Evolutionary conservation across 2,797 vertebrate genomes (phyloP).

Genomic region (Micropoecilia bifurca): DNA sequence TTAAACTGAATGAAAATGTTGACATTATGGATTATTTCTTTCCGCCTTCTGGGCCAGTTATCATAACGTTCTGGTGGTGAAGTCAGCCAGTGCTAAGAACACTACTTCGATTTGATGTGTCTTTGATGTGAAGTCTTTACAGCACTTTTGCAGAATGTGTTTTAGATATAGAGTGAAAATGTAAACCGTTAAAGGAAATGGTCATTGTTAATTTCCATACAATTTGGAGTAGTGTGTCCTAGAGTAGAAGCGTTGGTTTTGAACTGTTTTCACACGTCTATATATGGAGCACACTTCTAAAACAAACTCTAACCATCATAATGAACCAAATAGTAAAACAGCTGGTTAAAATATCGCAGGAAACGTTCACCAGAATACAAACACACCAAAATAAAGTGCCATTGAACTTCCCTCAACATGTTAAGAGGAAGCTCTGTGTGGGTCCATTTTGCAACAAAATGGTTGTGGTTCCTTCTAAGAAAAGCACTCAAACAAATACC

Average conservation of each 20-base stretch:
- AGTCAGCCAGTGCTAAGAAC: slow-evolving; percentile 58
- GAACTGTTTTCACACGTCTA: slow-evolving; percentile 48
- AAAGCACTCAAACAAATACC: slow-evolving; percentile 30
- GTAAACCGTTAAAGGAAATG: slow-evolving; percentile 17
- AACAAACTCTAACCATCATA: slow-evolving; percentile 47
- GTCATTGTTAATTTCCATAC: slow-evolving; percentile 41
- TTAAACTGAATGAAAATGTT: slow-evolving; percentile 57
- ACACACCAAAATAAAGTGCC: slow-evolving; percentile 20
- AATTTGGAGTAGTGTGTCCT: slow-evolving; percentile 58
- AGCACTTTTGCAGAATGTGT: slow-evolving; percentile 81
- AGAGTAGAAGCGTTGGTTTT: slow-evolving; percentile 54
- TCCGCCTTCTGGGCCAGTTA: slow-evolving; percentile 30
- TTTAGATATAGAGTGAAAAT: slow-evolving; percentile 67
- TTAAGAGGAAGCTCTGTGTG: background rate
- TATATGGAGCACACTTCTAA: slow-evolving; percentile 44
- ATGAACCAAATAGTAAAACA: slow-evolving; percentile 58
- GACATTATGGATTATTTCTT: slow-evolving; percentile 42
- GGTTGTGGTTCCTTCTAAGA: slow-evolving; percentile 35
- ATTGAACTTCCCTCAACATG: background rate
- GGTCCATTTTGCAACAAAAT: slow-evolving; percentile 38
- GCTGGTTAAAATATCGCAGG: slow-evolving; percentile 10
- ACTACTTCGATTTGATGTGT: slow-evolving; percentile 65
- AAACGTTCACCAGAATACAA: slow-evolving; percentile 21
- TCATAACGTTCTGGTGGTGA: slow-evolving; percentile 45
- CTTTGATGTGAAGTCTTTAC: slow-evolving; percentile 70